These are phyloP conservation scores for Masnerella sp. DNA, from an alignment of 2,888 invertebrate species.

Conservation along the genomic window DNA sequence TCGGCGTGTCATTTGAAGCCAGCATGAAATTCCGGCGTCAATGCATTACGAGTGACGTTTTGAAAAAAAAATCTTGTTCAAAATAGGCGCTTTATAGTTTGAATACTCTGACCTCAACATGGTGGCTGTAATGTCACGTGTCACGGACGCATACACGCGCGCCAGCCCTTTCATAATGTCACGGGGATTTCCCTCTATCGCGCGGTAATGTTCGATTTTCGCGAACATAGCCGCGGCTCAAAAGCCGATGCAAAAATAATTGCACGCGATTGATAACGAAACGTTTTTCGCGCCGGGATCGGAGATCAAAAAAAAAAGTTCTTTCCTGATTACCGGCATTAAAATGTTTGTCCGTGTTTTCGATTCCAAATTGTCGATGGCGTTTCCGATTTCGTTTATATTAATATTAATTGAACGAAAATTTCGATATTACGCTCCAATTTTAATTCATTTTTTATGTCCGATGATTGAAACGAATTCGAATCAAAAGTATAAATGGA, in stretches of 20 bases:
- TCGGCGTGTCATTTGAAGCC: slow-evolving; percentile 52
- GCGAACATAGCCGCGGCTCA: slow-evolving; percentile 24
- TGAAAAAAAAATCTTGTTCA: slow-evolving; percentile 48
- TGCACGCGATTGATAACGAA: slow-evolving; percentile 23
- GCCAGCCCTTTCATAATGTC: slow-evolving; percentile 27
- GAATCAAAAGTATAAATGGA: no score
- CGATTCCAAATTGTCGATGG: no score
- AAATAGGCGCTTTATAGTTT: slow-evolving; percentile 50
- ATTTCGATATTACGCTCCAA: no score
- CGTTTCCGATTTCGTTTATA: no score
- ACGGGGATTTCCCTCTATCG: slow-evolving; percentile 32
- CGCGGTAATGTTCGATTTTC: slow-evolving; percentile 44
- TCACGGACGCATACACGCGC: slow-evolving; percentile 24
- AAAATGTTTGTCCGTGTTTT: no score
- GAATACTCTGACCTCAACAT: slow-evolving; percentile 54
- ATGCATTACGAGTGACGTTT: slow-evolving; percentile 57
- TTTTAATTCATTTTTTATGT: no score
- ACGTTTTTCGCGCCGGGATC: no score
- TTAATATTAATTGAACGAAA: no score
- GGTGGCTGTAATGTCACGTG: slow-evolving; percentile 48
- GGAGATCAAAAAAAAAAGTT: no score
- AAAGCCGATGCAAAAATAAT: slow-evolving; percentile 38
- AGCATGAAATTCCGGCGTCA: slow-evolving; percentile 55
- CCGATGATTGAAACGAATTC: no score
- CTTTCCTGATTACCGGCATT: no score